These are phyloP conservation scores for Theodoxus fluviatilis DNA, from an alignment of 2,888 invertebrate species.

Conservation along the genomic window DNA sequence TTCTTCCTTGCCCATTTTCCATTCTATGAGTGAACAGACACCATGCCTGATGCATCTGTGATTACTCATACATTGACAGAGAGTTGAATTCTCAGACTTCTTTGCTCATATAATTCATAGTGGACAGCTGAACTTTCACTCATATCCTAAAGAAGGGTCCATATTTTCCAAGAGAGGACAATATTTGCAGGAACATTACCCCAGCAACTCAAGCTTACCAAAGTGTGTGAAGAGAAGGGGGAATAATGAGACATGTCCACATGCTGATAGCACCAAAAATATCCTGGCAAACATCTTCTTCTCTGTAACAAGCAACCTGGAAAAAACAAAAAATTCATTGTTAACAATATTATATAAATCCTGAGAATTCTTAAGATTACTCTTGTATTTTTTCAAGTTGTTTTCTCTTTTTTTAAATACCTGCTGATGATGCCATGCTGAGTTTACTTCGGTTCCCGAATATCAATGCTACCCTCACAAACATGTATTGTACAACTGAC, in stretches of 20 bases:
- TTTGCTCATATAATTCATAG: no score
- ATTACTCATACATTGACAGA: background rate
- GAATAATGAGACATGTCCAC: slow-evolving; percentile 88
- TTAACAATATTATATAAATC: background rate
- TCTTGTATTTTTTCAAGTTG: no score
- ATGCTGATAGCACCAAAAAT: slow-evolving; percentile 78
- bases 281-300: slow-evolving; percentile 77
- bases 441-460: no score
- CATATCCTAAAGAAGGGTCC: no score
- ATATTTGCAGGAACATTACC: no score
- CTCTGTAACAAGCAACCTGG: slow-evolving; percentile 74
- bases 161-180: no score
- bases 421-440: no score
- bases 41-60: no score
- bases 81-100: background rate
- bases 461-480: no score
- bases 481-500: no score
- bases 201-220: slow-evolving; percentile 52
- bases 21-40: background rate
- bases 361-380: background rate
- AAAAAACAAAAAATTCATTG: slow-evolving; percentile 24
- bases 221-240: slow-evolving; percentile 81
- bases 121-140: no score
- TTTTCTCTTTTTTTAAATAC: no score
- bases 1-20: background rate